Percentiles rank a stretch among this genome's conserved stretches.
phyloP scores from a whole-genome alignment of 2,888 invertebrate species.

The Agrotis exclamationis region DNA sequence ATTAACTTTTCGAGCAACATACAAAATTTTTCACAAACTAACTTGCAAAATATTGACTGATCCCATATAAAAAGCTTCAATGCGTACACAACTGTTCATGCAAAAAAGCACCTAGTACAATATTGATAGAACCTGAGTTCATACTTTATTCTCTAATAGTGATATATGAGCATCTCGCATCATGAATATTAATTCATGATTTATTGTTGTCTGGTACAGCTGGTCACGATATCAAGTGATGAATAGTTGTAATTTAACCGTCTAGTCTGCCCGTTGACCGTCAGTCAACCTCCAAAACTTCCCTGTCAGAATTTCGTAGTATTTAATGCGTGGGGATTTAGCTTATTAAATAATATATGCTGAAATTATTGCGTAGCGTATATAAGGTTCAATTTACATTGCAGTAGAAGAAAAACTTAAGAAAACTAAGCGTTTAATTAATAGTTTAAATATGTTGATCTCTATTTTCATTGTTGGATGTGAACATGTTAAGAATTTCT shows the following conservation, averaged over 20 bases:
- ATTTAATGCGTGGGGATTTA: slow-evolving; percentile 46
- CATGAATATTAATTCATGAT: slow-evolving; percentile 80
- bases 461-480: background rate
- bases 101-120: slow-evolving; percentile 29
- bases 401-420: background rate
- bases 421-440: background rate
- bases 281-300: slow-evolving; percentile 67
- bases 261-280: slow-evolving; percentile 65
- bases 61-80: slow-evolving; percentile 31
- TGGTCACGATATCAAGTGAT: slow-evolving; percentile 75
- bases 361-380: slow-evolving; percentile 2
- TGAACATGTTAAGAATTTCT: no score
- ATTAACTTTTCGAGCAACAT: slow-evolving; percentile 13
- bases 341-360: slow-evolving; percentile 14
- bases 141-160: slow-evolving; percentile 60
- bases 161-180: slow-evolving; percentile 64
- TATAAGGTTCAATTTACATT: background rate
- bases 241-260: slow-evolving; percentile 79
- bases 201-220: slow-evolving; percentile 79
- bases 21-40: slow-evolving; percentile 18
- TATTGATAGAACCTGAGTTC: slow-evolving; percentile 52
- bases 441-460: no score
- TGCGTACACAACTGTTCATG: background rate
- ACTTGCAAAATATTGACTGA: slow-evolving; percentile 10
- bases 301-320: slow-evolving; percentile 55